These are phyloP conservation scores for Hydrocynus forskahlii DNA, from an alignment of 2,797 vertebrate species.

Conservation along the genomic window DNA sequence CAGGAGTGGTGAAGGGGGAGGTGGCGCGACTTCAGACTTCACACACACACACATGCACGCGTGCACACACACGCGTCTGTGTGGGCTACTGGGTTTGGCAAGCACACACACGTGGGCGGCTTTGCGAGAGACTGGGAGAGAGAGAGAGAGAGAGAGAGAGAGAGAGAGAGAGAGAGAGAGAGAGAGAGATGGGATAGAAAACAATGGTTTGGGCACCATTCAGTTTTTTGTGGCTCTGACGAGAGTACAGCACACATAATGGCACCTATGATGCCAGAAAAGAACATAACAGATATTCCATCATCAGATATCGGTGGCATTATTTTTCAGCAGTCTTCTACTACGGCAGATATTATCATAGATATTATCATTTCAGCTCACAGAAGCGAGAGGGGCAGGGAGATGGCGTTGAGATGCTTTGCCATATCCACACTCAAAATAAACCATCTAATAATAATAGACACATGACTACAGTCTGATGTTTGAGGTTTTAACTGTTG, in stretches of 20 bases:
- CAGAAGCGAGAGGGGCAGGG: neutral
- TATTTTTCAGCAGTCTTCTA: neutral
- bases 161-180: conserved; percentile 37
- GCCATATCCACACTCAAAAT: neutral
- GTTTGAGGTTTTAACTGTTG: no score
- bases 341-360: neutral
- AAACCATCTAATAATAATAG: neutral
- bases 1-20: conserved; percentile 59
- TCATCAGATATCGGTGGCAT: neutral
- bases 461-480: no score
- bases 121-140: conserved; percentile 66
- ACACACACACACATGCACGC: conserved; percentile 19
- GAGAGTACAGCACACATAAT: conserved; percentile 19
- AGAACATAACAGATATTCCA: conserved; percentile 15
- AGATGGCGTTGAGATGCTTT: neutral
- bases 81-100: conserved; percentile 71
- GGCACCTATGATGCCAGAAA: conserved; percentile 21
- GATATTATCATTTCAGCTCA: neutral
- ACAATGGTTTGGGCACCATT: conserved; percentile 61
- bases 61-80: conserved; percentile 35
- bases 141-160: no score
- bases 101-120: conserved; percentile 66
- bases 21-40: conserved; percentile 45
- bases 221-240: conserved; percentile 54
- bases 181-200: conserved; percentile 28